Conservation (phyloP, 2,113 vertebrate species). For the Ceyx margarethae region DNA sequence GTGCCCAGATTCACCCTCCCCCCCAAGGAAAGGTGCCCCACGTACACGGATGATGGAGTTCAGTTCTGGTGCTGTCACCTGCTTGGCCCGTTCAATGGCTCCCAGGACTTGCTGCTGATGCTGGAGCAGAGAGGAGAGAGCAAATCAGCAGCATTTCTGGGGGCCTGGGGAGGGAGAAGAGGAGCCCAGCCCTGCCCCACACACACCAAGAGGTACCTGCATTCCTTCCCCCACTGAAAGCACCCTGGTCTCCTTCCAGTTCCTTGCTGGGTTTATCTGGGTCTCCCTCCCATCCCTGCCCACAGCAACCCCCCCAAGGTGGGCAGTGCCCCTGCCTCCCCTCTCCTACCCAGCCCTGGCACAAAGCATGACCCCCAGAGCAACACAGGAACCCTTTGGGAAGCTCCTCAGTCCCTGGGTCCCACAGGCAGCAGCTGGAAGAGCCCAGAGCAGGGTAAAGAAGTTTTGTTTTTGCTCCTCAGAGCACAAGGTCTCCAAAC, state of each 20-base stretch:
- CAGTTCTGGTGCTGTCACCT: conserved; percentile 95
- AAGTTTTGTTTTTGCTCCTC: neutral
- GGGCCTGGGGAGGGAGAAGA: neutral
- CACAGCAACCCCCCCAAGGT: neutral
- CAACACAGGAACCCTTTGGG: neutral
- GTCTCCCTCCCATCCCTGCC: neutral
- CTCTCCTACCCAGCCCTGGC: neutral
- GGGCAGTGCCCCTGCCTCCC: neutral
- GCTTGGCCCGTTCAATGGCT: conserved; percentile 95
- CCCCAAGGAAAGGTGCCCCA: neutral
- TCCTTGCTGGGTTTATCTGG: neutral
- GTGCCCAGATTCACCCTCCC: neutral
- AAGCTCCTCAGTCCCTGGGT: neutral
- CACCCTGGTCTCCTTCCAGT: neutral
- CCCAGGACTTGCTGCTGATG: conserved; percentile 98
- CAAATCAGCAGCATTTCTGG: neutral
- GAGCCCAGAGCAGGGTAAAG: neutral
- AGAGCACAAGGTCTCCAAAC: neutral
- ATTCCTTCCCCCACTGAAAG: neutral
- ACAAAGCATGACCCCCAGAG: neutral
- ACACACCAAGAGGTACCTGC: neutral
- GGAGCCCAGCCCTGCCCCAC: too few species aligned
- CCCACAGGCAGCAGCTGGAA: neutral
- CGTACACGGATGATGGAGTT: conserved; percentile 98
- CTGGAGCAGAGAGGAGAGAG: conserved; percentile 60